A percentile compares a stretch with the other conserved stretches of the same genome.
Evolutionary conservation across 1,140 invertebrate genomes (phyloP).

Genomic region (Listronotus oregonensis): DNA sequence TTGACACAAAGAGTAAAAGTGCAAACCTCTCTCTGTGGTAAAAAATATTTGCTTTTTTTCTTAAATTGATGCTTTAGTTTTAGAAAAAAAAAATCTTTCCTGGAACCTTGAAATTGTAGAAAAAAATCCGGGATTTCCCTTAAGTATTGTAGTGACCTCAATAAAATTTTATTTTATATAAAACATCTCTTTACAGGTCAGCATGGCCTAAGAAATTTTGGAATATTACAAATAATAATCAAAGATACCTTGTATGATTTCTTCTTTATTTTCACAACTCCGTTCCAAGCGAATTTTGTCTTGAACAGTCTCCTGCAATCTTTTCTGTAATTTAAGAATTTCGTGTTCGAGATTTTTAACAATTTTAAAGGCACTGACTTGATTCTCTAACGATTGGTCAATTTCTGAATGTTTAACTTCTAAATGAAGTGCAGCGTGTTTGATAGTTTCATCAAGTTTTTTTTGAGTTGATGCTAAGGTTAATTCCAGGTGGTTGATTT

Average conservation of each 20-base stretch:
- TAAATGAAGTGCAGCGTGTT: slow-evolving; percentile 23
- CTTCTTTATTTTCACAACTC: slow-evolving; percentile 36
- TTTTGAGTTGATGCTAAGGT: slow-evolving; percentile 38
- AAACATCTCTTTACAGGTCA: no score
- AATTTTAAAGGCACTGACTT: slow-evolving; percentile 41
- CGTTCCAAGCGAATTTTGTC: slow-evolving; percentile 38
- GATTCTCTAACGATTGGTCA: slow-evolving; percentile 38
- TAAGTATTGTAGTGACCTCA: no score
- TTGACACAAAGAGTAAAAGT: no score
- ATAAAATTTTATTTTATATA: no score
- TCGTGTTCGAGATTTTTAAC: slow-evolving; percentile 47
- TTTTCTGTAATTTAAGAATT: slow-evolving; percentile 43
- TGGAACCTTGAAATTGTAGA: no score
- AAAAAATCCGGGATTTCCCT: no score
- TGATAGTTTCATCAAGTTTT: slow-evolving; percentile 39
- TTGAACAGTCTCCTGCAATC: slow-evolving; percentile 36
- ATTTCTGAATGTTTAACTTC: slow-evolving; percentile 40
- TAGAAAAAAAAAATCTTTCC: no score
- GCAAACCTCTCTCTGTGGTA: no score
- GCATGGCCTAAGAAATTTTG: no score
- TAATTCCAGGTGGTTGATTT: slow-evolving; percentile 41
- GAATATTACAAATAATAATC: no score
- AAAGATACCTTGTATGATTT: slow-evolving; percentile 32
- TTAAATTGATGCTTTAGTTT: no score
- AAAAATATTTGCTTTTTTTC: no score